Conservation (phyloP, 2,797 vertebrate species). For the Gobionotothen gibberifrons region DNA sequence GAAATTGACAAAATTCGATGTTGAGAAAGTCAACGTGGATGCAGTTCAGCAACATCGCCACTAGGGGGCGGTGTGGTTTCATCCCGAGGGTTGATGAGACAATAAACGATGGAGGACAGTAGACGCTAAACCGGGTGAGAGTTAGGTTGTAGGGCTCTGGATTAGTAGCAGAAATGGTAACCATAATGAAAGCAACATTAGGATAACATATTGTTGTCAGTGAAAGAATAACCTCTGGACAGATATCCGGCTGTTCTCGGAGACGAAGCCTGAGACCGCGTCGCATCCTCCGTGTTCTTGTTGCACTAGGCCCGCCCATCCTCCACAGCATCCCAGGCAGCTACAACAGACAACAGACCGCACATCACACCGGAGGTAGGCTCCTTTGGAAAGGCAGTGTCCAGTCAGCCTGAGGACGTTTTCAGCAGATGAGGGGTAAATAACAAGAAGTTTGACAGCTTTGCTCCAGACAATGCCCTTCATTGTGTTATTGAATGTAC, state of each 20-base stretch:
- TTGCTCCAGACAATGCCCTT: not conserved
- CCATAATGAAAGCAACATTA: not conserved
- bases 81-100: not conserved
- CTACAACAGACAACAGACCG: conserved; percentile 13
- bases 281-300: conserved; percentile 56
- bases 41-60: conserved; percentile 1
- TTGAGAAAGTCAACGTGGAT: not conserved
- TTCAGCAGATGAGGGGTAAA: not conserved
- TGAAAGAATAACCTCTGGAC: not conserved
- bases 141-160: not conserved
- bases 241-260: not conserved
- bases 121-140: conserved; percentile 4
- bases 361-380: conserved; percentile 11
- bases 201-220: not conserved
- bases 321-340: conserved; percentile 52
- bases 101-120: conserved; percentile 1
- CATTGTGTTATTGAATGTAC: not conserved
- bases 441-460: not conserved
- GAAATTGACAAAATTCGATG: too few relatives aligned
- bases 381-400: not conserved
- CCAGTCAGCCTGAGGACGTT: not conserved
- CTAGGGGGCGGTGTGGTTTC: conserved; percentile 51
- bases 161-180: not conserved
- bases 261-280: conserved; percentile 12
- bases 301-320: conserved; percentile 59